phyloP scores from a whole-genome alignment of 2,888 invertebrate species.

The Lithosia quadra region DNA sequence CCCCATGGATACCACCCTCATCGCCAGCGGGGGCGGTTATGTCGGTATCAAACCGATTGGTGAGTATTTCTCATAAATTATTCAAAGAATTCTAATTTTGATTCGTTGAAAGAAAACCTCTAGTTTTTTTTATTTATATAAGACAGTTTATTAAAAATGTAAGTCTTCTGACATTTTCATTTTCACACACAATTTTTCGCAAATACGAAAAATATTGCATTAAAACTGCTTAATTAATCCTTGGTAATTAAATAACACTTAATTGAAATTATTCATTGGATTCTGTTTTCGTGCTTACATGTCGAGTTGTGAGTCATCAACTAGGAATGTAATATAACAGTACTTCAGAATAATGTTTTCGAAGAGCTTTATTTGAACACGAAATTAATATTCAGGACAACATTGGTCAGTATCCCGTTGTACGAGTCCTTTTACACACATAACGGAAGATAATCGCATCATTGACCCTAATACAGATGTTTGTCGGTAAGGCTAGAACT shows the following conservation, averaged over 20 bases:
- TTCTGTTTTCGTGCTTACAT: slow-evolving; percentile 46
- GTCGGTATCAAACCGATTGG: too few species aligned
- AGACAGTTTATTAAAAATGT: neutral
- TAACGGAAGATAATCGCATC: slow-evolving; percentile 67
- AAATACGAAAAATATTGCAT: slow-evolving; percentile 30
- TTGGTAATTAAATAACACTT: slow-evolving; percentile 59
- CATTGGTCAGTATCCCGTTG: slow-evolving; percentile 68
- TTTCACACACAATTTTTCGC: neutral
- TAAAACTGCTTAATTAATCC: slow-evolving; percentile 47
- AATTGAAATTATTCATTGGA: slow-evolving; percentile 58
- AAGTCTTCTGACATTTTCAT: neutral
- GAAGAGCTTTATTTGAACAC: slow-evolving; percentile 63
- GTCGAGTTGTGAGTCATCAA: slow-evolving; percentile 26
- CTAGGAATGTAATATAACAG: slow-evolving; percentile 50
- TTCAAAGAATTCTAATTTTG: neutral
- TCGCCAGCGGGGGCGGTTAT: too few species aligned
- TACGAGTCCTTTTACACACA: slow-evolving; percentile 64
- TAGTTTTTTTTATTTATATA: neutral
- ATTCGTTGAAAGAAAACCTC: neutral
- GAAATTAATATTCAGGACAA: slow-evolving; percentile 77
- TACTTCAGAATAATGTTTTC: slow-evolving; percentile 43
- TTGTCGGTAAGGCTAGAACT: slow-evolving; percentile 52
- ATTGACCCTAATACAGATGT: slow-evolving; percentile 62
- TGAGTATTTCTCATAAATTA: neutral
- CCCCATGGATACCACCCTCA: too few species aligned